Conservation (phyloP, 2,113 vertebrate species). For the Catagonus wagneri region DNA sequence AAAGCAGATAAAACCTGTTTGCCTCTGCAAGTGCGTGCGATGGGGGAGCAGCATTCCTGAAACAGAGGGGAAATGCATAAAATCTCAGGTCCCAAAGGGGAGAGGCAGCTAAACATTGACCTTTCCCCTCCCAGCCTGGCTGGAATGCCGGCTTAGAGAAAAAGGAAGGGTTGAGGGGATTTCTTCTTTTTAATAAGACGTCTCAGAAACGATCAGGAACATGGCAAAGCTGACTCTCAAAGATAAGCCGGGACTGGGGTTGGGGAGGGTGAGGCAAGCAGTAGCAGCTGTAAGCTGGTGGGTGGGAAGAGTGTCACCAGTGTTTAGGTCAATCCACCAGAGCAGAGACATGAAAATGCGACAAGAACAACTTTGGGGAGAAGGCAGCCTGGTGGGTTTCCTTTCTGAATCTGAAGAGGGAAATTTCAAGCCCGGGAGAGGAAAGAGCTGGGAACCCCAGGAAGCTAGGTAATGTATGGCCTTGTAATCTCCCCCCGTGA, state of each 20-base stretch:
- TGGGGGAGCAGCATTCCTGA: neutral
- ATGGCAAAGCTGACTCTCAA: neutral
- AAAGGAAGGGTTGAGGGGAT: neutral
- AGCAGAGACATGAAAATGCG: neutral
- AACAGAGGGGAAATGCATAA: neutral
- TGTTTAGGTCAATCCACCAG: neutral
- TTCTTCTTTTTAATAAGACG: neutral
- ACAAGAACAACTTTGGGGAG: neutral
- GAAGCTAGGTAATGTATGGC: neutral
- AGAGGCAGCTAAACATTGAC: neutral
- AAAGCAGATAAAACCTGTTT: neutral
- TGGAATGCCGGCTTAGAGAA: neutral
- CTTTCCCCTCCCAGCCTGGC: neutral
- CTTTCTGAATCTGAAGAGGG: neutral
- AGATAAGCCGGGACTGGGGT: neutral
- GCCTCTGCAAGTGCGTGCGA: no score
- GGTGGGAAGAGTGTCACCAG: neutral
- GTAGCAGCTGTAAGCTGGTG: neutral
- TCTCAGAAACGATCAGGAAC: constrained; percentile 33
- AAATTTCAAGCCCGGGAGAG: neutral
- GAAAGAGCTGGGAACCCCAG: neutral
- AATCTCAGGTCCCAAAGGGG: neutral
- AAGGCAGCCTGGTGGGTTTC: neutral
- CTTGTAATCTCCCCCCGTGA: neutral
- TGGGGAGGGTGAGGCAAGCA: neutral